Evolutionary conservation across 2,113 vertebrate species (phyloP), one percentile per base, ranked within the genome.

Genomic region (Rhea americana): DNA sequence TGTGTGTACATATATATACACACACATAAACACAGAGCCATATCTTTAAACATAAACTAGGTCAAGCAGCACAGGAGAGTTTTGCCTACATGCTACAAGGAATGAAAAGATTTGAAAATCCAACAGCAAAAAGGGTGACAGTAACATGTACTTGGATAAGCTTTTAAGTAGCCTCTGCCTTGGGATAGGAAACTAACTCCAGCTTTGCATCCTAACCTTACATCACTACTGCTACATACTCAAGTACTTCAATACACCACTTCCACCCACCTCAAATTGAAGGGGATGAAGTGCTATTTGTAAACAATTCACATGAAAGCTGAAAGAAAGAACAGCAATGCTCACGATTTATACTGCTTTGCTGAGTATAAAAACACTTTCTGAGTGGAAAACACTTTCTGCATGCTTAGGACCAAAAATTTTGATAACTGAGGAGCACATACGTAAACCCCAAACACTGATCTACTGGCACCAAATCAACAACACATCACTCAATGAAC

Each of bases 341-440:
- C 20, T 32, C 76, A 25, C 4, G 4, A 2, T 16, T 80, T 45
- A 41, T 3, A 19, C n/a, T 53, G 63, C 26, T 74, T 24, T 66
- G n/a, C n/a, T 63, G 65, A 59, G 24, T 9, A 62, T 19, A 32
- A 7, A 8, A 88, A 45, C 43, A 81, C 56, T 13, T 68, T 32
- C 24, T 37, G 35, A 14, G 43, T 45, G 43, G 43, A 45, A 45
- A 45, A 45, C 43, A 45, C 43, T 45, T 45, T 45, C 43, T 45
- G 73, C 24, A 7, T 18, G 25, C 72, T 66, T 17, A 72, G n/a
- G 20, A 55, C 5, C 32, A 75, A 11, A 24, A 63, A 4, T 28
- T 17, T 22, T 0, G 1, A 50, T 25, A 53, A 76, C 0, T 55
- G 59, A 7, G 7, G 8, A 73, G 47, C 2, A 75, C n/a, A 30